Evolutionary conservation across 2,113 vertebrate genomes (phyloP).

Genomic region (Pitta sordida): DNA sequence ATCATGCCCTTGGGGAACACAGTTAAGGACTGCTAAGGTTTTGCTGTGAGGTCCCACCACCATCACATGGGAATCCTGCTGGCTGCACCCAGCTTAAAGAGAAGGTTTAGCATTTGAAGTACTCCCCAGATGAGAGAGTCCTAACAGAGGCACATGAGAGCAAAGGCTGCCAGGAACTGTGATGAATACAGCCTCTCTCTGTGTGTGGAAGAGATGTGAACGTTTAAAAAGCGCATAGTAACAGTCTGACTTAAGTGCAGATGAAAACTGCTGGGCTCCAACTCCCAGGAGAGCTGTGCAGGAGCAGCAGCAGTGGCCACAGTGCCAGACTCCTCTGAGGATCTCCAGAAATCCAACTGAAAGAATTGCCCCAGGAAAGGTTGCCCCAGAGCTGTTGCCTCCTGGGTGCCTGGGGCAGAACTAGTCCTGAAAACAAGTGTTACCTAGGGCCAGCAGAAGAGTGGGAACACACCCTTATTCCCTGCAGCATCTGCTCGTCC

Average conservation of each 20-base stretch:
- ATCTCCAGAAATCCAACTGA: not conserved
- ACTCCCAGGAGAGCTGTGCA: not conserved
- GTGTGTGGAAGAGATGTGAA: not conserved
- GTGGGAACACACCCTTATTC: not conserved
- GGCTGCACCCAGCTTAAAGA: not conserved
- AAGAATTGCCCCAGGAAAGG: not conserved
- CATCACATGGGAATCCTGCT: not conserved
- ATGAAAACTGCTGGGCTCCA: not conserved
- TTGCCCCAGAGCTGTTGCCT: not conserved
- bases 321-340: not conserved
- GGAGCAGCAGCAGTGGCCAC: rapidly evolving
- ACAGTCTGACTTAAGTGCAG: not conserved
- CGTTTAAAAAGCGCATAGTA: not conserved
- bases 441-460: not conserved
- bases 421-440: not conserved
- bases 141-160: not conserved
- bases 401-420: not conserved
- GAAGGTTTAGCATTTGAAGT: not conserved
- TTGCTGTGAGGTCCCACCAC: not conserved
- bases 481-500: not conserved
- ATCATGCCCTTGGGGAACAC: not conserved
- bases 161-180: not conserved
- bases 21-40: not conserved
- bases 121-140: not conserved
- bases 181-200: not conserved